Evolutionary conservation across 2,888 invertebrate species (phyloP).

Genomic region (Apodemia zela): DNA sequence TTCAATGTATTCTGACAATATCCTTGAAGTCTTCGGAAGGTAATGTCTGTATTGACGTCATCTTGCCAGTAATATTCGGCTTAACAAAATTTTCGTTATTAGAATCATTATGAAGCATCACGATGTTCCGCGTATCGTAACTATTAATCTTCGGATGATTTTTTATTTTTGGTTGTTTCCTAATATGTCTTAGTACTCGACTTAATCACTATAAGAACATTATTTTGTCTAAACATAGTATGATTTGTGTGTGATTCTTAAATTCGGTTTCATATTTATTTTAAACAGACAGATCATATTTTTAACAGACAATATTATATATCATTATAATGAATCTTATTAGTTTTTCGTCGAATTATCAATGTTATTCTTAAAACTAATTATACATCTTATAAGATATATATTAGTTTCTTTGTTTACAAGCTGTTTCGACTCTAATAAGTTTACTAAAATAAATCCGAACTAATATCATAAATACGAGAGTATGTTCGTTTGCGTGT

Average conservation of each 20-base stretch:
- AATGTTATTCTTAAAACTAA: no score
- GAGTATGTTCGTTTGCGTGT: no score
- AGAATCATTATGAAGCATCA: slow-evolving; percentile 61
- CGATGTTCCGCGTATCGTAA: slow-evolving; percentile 65
- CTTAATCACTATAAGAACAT: slow-evolving; percentile 29
- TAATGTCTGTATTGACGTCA: slow-evolving; percentile 50
- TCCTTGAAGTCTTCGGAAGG: slow-evolving; percentile 75
- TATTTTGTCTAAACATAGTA: slow-evolving; percentile 18
- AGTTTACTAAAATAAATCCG: no score
- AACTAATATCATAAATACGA: no score
- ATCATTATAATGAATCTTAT: no score
- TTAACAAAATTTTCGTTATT: slow-evolving; percentile 52
- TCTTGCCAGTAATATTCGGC: slow-evolving; percentile 45
- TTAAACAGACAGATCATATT: background rate
- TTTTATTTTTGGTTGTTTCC: slow-evolving; percentile 37
- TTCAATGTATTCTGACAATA: slow-evolving; percentile 27
- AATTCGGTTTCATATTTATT: background rate
- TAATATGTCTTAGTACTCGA: slow-evolving; percentile 29
- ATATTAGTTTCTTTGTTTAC: no score
- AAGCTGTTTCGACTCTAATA: no score
- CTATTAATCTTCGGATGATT: slow-evolving; percentile 61
- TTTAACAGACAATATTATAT: background rate
- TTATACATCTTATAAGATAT: no score
- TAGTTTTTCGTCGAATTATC: no score
- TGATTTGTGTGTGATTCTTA: slow-evolving; percentile 10